Percentiles rank a stretch among this genome's conserved stretches.
These are phyloP conservation scores for Dicrostonyx torquatus DNA, from an alignment of 2,797 vertebrate species.

Conservation along the genomic window DNA sequence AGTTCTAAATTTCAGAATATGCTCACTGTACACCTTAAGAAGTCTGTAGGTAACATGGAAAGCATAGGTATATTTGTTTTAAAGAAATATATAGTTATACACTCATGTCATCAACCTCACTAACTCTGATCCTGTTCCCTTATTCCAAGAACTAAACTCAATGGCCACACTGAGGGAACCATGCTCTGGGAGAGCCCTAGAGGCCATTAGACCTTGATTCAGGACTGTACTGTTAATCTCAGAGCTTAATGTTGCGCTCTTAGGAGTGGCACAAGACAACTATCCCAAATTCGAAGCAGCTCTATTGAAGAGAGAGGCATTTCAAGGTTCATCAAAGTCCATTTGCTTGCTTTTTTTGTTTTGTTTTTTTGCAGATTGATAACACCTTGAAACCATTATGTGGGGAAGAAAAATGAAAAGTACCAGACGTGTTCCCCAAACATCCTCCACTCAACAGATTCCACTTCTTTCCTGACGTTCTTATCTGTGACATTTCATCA, in stretches of 20 bases:
- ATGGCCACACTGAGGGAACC: not conserved
- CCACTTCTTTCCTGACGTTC: not conserved
- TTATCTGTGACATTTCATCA: slow-evolving; percentile 25
- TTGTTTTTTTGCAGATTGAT: slow-evolving; percentile 46
- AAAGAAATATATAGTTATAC: not conserved
- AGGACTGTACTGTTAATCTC: not conserved
- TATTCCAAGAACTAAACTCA: not conserved
- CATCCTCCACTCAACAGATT: slow-evolving; percentile 26
- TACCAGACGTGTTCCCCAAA: slow-evolving; percentile 46
- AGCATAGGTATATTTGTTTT: slow-evolving; percentile 32
- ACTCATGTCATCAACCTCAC: not conserved
- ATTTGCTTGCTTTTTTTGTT: slow-evolving; percentile 2
- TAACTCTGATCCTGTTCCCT: not conserved
- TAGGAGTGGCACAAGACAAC: not conserved
- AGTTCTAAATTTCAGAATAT: slow-evolving; percentile 52
- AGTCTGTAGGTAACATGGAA: slow-evolving; percentile 35
- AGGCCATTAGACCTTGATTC: not conserved
- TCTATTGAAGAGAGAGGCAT: slow-evolving; percentile 1
- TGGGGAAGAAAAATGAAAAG: slow-evolving; percentile 57
- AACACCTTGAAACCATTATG: slow-evolving; percentile 55
- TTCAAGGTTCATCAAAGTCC: slow-evolving; percentile 43
- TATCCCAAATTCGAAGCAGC: slow-evolving; percentile 10
- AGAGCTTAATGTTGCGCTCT: not conserved
- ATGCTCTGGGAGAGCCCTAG: not conserved
- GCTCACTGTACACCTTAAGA: not conserved